These are phyloP conservation scores for Myotis planiceps DNA, from an alignment of 2,797 vertebrate genomes.

Conservation along the genomic window DNA sequence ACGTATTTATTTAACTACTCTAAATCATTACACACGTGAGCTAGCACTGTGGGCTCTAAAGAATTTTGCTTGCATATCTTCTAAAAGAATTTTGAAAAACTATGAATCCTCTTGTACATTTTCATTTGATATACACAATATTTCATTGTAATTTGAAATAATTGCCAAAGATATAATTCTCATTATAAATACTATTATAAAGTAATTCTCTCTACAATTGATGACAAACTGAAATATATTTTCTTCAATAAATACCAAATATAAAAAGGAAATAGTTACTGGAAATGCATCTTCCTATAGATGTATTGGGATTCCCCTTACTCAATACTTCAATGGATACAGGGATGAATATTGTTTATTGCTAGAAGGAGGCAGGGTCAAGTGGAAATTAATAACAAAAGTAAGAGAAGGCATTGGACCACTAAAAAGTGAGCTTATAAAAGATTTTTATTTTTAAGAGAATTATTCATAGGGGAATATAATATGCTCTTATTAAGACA, in stretches of 20 bases:
- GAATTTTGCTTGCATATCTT: neutral
- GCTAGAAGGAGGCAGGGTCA: neutral
- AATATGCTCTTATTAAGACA: neutral
- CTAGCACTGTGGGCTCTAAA: neutral
- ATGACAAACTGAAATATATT: neutral
- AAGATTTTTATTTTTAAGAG: neutral
- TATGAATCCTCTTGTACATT: neutral
- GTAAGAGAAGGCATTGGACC: neutral
- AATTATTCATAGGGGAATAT: neutral
- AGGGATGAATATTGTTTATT: neutral
- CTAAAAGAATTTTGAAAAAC: constrained; percentile 36
- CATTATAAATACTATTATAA: neutral
- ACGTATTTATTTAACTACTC: neutral
- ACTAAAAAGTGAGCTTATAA: neutral
- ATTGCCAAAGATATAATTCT: neutral
- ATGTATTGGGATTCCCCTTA: neutral
- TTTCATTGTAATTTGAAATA: neutral
- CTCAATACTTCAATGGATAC: neutral
- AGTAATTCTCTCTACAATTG: neutral
- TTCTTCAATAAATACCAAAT: constrained; percentile 25
- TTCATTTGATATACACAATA: constrained; percentile 21
- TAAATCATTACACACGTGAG: neutral
- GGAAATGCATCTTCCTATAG: neutral
- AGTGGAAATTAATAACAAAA: neutral
- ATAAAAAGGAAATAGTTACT: neutral